Evolutionary conservation across 2,797 vertebrate species (phyloP).

Genomic region (Siniperca scherzeri): DNA sequence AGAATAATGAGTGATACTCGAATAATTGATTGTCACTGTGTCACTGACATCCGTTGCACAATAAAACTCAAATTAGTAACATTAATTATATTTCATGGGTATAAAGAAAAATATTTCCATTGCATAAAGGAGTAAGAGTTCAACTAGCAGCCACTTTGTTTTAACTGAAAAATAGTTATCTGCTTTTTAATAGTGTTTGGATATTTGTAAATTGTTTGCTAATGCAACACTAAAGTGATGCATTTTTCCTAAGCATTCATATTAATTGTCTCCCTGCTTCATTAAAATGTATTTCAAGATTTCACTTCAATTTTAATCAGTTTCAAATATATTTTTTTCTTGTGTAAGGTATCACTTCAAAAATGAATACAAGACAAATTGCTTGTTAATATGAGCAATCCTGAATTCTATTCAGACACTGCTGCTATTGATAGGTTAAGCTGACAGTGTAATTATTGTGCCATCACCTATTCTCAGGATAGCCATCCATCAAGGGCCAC

Average conservation of each 20-base stretch:
- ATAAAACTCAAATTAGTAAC: neutral
- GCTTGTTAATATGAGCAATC: neutral
- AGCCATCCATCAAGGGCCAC: conserved; percentile 56
- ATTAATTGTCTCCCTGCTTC: neutral
- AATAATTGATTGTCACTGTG: neutral
- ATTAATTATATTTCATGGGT: neutral
- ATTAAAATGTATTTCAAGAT: neutral
- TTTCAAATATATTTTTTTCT: neutral
- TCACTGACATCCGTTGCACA: neutral
- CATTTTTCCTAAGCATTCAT: neutral
- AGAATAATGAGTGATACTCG: neutral
- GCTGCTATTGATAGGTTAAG: conserved; percentile 32
- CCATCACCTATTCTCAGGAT: conserved; percentile 41
- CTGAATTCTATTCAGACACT: neutral
- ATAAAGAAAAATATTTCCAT: neutral
- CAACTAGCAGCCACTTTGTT: neutral
- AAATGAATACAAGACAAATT: neutral
- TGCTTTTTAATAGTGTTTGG: neutral
- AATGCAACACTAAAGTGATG: neutral
- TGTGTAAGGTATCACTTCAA: neutral
- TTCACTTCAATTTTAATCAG: neutral
- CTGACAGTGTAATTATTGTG: conserved; percentile 67
- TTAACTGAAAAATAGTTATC: neutral
- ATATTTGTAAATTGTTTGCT: neutral
- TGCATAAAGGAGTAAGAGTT: neutral